Conservation (phyloP, 2,797 vertebrate genomes). For the Sphenopsis melanotis region DNA sequence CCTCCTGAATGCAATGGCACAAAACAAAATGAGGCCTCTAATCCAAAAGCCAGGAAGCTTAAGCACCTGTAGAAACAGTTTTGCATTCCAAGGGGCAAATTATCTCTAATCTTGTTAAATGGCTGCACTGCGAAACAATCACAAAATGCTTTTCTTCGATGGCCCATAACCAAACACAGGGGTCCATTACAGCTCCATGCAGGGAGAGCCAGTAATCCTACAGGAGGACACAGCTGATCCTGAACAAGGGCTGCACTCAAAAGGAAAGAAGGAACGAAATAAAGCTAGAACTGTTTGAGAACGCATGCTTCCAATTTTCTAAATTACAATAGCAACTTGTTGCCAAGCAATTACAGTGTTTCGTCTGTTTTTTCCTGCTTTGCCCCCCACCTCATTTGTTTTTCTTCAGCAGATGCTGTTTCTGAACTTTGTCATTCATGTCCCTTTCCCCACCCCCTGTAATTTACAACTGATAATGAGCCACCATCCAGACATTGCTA, state of each 20-base stretch:
- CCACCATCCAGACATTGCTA: background rate
- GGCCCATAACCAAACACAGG: slow-evolving; percentile 50
- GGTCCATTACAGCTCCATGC: slow-evolving; percentile 23
- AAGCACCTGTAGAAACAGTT: slow-evolving; percentile 72
- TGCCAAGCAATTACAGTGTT: slow-evolving; percentile 59
- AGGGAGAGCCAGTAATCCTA: slow-evolving; percentile 7
- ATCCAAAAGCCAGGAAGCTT: slow-evolving; percentile 69
- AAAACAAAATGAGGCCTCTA: slow-evolving; percentile 63
- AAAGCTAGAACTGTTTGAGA: slow-evolving; percentile 55
- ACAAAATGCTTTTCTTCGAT: slow-evolving; percentile 46
- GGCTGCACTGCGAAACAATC: slow-evolving; percentile 52
- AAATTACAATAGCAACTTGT: slow-evolving; percentile 66
- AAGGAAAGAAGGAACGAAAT: slow-evolving; percentile 16
- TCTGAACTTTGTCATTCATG: slow-evolving; percentile 50
- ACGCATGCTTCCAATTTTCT: slow-evolving; percentile 70
- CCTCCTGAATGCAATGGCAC: slow-evolving; percentile 54
- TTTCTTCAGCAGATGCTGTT: slow-evolving; percentile 63
- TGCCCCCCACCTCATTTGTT: slow-evolving; percentile 56
- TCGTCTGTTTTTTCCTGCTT: slow-evolving; percentile 58
- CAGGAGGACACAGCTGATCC: slow-evolving; percentile 58
- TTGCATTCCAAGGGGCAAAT: slow-evolving; percentile 69
- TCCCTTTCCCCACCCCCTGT: background rate
- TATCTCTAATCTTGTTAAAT: slow-evolving; percentile 70
- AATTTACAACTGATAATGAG: slow-evolving; percentile 57
- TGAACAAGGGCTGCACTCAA: slow-evolving; percentile 41